Evolutionary conservation across 2,888 invertebrate genomes (phyloP).

Genomic region (Eurois occulta): DNA sequence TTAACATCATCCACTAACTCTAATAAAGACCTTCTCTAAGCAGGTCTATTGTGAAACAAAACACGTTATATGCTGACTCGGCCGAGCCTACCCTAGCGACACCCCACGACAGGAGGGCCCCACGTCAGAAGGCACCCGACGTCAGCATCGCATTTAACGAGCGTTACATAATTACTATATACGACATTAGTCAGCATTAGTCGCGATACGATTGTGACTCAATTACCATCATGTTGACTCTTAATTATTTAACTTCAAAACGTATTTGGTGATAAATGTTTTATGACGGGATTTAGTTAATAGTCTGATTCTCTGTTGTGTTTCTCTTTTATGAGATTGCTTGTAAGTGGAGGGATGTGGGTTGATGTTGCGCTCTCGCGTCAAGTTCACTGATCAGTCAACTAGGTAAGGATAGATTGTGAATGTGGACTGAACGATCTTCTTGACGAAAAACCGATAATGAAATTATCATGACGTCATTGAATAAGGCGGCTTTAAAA

Average conservation of each 20-base stretch:
- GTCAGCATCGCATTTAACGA: slow-evolving; percentile 70
- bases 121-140: slow-evolving; percentile 38
- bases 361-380: background rate
- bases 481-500: background rate
- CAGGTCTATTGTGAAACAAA: slow-evolving; percentile 54
- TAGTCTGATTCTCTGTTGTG: slow-evolving; percentile 24
- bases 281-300: slow-evolving; percentile 46
- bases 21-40: slow-evolving; percentile 58
- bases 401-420: background rate
- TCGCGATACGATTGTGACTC: slow-evolving; percentile 49
- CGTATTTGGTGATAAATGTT: slow-evolving; percentile 54
- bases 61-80: slow-evolving; percentile 57
- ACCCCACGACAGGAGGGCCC: slow-evolving; percentile 52
- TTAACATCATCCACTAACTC: slow-evolving; percentile 37
- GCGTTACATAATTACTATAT: slow-evolving; percentile 70
- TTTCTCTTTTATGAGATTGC: slow-evolving; percentile 14
- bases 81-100: slow-evolving; percentile 28
- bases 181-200: slow-evolving; percentile 71
- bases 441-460: background rate
- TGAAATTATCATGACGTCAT: background rate
- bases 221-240: slow-evolving; percentile 58
- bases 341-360: background rate
- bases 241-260: slow-evolving; percentile 62
- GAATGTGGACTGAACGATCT: background rate
- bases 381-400: background rate